These are phyloP conservation scores for Sylvilagus floridanus DNA, from an alignment of 2,797 vertebrate species.

Conservation along the genomic window DNA sequence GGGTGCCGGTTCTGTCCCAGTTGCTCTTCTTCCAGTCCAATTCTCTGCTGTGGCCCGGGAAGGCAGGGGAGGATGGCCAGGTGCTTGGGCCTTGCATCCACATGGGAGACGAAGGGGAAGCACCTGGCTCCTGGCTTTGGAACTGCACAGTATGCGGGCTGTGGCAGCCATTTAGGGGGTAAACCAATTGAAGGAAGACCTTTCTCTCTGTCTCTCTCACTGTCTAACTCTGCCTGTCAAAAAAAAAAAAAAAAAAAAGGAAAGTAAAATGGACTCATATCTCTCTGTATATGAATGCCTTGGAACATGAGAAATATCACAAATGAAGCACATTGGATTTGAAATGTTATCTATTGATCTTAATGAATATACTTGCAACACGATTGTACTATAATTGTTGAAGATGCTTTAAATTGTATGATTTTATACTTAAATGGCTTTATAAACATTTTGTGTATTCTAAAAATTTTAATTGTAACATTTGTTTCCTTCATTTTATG, in stretches of 20 bases:
- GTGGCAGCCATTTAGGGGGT: no score
- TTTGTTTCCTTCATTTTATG: background rate
- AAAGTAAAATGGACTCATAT: background rate
- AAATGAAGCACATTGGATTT: conserved; percentile 9
- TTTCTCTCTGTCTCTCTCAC: no score
- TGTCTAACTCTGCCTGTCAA: no score
- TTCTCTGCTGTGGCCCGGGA: no score
- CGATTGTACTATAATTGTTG: background rate
- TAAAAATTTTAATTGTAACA: background rate
- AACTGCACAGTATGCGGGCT: no score
- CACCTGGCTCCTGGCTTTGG: no score
- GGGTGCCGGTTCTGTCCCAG: no score
- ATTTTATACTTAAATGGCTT: background rate
- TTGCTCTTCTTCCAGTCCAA: no score
- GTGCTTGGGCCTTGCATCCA: no score
- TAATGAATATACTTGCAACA: conserved; percentile 1
- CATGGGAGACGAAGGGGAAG: no score
- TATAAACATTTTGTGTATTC: background rate
- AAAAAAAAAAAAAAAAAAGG: background rate
- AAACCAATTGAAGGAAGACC: no score
- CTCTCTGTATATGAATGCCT: background rate
- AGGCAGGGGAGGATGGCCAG: no score
- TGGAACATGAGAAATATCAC: background rate
- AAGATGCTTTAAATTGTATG: background rate
- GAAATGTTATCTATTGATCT: background rate